Evolutionary conservation across 2,797 vertebrate species (phyloP), one percentile per base, ranked within the genome.

Genomic region (Taenioides sp.): DNA sequence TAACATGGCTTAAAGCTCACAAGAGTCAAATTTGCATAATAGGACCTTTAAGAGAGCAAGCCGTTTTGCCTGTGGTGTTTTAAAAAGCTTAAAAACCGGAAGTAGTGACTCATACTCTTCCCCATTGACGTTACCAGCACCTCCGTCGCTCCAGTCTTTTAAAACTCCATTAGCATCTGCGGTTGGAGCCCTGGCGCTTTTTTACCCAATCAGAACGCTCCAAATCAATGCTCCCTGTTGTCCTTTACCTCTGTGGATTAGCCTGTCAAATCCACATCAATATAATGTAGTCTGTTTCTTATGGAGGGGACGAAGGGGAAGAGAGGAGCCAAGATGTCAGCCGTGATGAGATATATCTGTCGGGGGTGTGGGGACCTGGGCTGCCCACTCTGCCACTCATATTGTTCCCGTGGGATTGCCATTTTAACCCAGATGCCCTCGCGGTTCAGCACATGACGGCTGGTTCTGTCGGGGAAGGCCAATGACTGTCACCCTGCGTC

Each of bases 311-410:
- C 73, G 79, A 63, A 67, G 57, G 71, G 77, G 63, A 7, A 69
- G 67, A 16, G 62, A 72, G 79, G 76, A 80, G 86, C 70, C 77
- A 75, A 43, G 74, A 70, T 75, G 88, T 79, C 79, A 77, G 79
- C 77, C 65, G 28, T 77, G 77, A 81, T 80, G 83, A 85, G 80
- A 82, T 59, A 71, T 69, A 86, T 86, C 90, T 93, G 91, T 91
- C 91, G 89, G 80, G 70, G 88, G 88, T 91, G 91, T 90, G 86
- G 85, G 73, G 87, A 90, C 89, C 87, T 79, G 83, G 80, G 83
- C 80, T 17, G 80, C 84, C 86, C 84, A 90, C 88, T 83, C 81
- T 77, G 92, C 87, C 91, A 93, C 86, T 92, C 92, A 90, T 72
- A 61, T 40, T 12, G 73, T 34, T 86, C 87, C 79, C 78, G 40